Evolutionary conservation across 37 sponge, comb jelly and placozoan genomes (phyloP).

Genomic region (Cladorhizidae sp.): DNA sequence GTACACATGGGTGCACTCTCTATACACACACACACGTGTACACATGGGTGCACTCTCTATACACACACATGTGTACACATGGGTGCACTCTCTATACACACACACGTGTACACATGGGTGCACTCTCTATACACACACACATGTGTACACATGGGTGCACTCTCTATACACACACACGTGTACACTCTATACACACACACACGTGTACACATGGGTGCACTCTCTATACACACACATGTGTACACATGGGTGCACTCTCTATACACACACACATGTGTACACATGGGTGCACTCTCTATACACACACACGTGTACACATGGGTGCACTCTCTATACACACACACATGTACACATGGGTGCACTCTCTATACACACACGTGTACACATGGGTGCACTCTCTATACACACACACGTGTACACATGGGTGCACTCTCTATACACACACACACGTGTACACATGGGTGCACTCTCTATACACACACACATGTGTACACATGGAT

Average conservation of each 20-base stretch:
- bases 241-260: not conserved
- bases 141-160: not conserved
- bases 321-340: not conserved
- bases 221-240: not conserved
- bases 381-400: not conserved
- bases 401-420: not conserved
- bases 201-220: not conserved
- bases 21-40: not conserved
- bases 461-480: not conserved
- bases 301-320: not conserved
- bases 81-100: too few species aligned
- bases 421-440: not conserved
- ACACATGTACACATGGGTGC: not conserved
- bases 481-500: not conserved
- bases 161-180: too few species aligned
- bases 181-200: too few species aligned
- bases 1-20: not conserved
- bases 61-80: too few species aligned
- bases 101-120: not conserved
- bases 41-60: not conserved
- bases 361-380: not conserved
- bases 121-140: not conserved
- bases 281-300: conserved; percentile 6
- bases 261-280: not conserved
- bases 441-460: not conserved